Evolutionary conservation across 2,888 invertebrate genomes (phyloP).

Genomic region (Cotesia congregata): DNA sequence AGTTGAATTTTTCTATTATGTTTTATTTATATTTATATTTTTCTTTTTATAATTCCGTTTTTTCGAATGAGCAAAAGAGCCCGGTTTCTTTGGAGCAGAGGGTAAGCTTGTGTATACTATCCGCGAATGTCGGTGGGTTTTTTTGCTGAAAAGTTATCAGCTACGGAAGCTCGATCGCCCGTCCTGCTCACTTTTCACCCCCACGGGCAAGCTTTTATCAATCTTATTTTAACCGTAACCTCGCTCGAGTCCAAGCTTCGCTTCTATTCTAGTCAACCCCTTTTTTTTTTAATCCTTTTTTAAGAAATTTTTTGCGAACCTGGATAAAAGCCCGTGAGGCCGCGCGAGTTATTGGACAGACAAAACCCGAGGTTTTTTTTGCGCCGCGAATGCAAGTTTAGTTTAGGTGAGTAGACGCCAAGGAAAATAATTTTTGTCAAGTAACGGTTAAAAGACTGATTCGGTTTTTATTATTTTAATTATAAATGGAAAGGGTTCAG

Average conservation of each 20-base stretch:
- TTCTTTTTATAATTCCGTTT: not conserved
- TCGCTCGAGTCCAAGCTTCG: slow-evolving; percentile 7
- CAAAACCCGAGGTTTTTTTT: slow-evolving; percentile 27
- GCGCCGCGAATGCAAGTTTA: too few relatives aligned
- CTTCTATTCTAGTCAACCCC: not conserved
- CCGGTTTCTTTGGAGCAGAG: not conserved
- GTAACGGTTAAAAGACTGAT: slow-evolving; percentile 16
- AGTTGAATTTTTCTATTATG: not conserved
- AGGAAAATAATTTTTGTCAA: slow-evolving; percentile 25
- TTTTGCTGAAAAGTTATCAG: slow-evolving; percentile 1
- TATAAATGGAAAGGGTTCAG: not conserved
- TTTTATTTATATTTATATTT: not conserved
- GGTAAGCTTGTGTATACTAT: not conserved
- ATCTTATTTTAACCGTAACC: slow-evolving; percentile 29
- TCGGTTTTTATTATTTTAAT: slow-evolving; percentile 22
- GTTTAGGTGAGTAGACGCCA: slow-evolving; percentile 20
- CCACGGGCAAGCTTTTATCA: slow-evolving; percentile 21
- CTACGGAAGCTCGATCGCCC: slow-evolving; percentile 5
- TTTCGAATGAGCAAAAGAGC: not conserved
- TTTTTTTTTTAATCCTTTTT: slow-evolving; percentile 1
- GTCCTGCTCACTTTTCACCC: not conserved
- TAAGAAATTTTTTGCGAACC: slow-evolving; percentile 4
- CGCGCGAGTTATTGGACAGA: not conserved
- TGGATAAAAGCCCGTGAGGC: slow-evolving; percentile 2
- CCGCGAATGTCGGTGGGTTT: not conserved